Base-by-base conservation (phyloP, 2,113 vertebrate genomes). In the Alethe castanea region DNA sequence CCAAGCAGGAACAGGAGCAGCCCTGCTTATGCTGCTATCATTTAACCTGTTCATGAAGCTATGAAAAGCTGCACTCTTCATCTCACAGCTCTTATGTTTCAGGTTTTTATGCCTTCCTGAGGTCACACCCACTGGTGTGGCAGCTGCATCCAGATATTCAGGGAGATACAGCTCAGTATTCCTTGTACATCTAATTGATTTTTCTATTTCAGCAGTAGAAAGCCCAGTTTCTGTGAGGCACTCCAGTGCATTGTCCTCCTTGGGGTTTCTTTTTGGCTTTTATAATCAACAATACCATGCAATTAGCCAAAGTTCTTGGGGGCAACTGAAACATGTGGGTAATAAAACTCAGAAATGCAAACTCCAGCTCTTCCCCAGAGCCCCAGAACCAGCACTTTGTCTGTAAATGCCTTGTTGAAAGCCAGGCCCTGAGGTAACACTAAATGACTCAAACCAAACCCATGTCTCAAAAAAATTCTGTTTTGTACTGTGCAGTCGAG, bases 311-410 rank as follows among this genome's bases (percentile, higher is more conserved):
- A 95, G 60, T 81, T 91, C 86, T 93, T 71, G 64, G 56, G 71
- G 42, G 60, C 80, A 97, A 60, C 69, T 48, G 57, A 93, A 88
- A 83, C 26, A 50, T 31, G 14, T 45, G 56, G 60, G 44, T 88
- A 90, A 95, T 90, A 88, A 78, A 91, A 93, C 22, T 81, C 45
- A 88, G 71, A 61, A 93, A 86, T 20, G 24, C 54, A 50, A 93
- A 86, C 45, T 61, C 44, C 7, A 19, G 28, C 29, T 81, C 61
- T 82, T 77, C 53, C 74, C 73, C 64, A 80, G 66, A 53, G n/a
- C 57, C 62, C 50, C 6, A 57, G 57, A 84, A 79, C 35, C 70
- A 85, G 56, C 70, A 36, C n/a, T 93, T 54, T 88, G 38, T 66
- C 84, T 74, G 35, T 48, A 91, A 91, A 59, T 48, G 73, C 52